phyloP scores from a whole-genome alignment of 2,113 vertebrate genomes.

The Phyllostomus discolor region DNA sequence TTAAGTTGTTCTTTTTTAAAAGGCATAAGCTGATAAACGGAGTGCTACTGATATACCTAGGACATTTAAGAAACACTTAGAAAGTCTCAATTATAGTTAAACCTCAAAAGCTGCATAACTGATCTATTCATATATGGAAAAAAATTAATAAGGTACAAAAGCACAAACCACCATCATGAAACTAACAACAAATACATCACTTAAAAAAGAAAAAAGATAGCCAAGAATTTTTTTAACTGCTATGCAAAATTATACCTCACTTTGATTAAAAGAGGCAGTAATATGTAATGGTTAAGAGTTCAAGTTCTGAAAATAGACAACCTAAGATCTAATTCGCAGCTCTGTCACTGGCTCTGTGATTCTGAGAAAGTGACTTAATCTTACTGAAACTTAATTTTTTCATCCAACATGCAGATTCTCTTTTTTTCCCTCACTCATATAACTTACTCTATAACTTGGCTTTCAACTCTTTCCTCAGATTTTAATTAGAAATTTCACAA shows the following conservation, averaged over 20 bases:
- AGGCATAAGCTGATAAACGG: neutral
- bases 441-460: neutral
- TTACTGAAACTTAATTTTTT: neutral
- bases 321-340: neutral
- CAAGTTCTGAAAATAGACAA: neutral
- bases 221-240: neutral
- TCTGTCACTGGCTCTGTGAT: neutral
- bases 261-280: neutral
- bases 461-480: neutral
- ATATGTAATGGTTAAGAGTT: neutral
- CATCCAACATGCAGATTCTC: neutral
- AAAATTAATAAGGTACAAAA: neutral
- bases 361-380: neutral
- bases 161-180: neutral
- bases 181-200: neutral
- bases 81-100: neutral
- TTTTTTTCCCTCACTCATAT: neutral
- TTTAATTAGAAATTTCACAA: constrained; percentile 23
- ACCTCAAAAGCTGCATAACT: neutral
- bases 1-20: neutral
- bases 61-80: constrained; percentile 9
- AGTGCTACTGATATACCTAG: neutral
- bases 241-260: neutral
- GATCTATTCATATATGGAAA: fast-evolving
- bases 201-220: neutral